Conservation (phyloP, 2,113 vertebrate genomes). For the Elephantulus edwardii region DNA sequence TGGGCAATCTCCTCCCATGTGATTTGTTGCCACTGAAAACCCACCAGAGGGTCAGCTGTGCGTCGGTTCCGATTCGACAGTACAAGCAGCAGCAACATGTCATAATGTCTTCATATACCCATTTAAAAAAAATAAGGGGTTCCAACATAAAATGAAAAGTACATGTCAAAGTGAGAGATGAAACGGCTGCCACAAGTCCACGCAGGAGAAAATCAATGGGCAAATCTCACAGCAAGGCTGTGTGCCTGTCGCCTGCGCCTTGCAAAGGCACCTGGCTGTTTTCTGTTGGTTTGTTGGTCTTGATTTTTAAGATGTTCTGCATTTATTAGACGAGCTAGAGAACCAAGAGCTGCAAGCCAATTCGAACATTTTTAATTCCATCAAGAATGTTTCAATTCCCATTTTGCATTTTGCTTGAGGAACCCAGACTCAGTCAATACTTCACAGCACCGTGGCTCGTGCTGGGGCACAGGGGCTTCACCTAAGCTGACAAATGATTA, state of each 20-base stretch:
- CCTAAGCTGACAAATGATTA: constrained; percentile 16
- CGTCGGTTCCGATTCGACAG: too few relatives aligned
- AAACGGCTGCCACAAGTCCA: neutral
- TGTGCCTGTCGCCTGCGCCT: constrained; percentile 10
- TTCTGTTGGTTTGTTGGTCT: constrained; percentile 24
- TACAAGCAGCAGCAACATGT: neutral
- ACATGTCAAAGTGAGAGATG: neutral
- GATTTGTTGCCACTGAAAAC: too few relatives aligned
- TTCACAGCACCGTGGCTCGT: neutral
- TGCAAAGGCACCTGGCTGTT: neutral
- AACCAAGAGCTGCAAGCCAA: constrained; percentile 58
- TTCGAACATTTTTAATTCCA: constrained; percentile 59
- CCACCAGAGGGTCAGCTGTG: too few relatives aligned
- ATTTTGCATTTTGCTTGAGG: constrained; percentile 59
- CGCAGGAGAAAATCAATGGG: neutral
- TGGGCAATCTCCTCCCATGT: too few relatives aligned
- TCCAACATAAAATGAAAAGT: constrained; percentile 37
- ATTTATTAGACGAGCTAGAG: constrained; percentile 6
- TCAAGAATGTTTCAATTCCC: constrained; percentile 58
- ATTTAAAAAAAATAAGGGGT: neutral
- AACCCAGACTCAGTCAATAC: constrained; percentile 50
- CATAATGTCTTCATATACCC: neutral
- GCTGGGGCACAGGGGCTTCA: neutral
- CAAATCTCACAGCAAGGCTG: neutral
- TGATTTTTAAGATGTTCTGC: constrained; percentile 23